Base-by-base conservation (phyloP, 2,888 invertebrate species). In the Pseudoips prasinana region DNA sequence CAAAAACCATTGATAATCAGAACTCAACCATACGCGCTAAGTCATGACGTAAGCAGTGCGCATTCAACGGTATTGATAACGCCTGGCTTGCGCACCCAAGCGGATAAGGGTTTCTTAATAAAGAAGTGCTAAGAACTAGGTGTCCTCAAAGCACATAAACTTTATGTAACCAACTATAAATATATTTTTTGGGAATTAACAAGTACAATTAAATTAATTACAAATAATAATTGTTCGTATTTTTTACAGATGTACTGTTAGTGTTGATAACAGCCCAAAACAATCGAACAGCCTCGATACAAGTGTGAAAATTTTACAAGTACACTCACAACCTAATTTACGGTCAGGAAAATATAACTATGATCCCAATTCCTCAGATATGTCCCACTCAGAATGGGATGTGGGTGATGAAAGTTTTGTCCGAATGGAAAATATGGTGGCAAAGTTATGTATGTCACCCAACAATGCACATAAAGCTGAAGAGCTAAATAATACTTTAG, bases 241-340 rank as follows among this genome's bases (percentile, higher is more conserved):
- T n/a, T n/a, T 14, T 33, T 38, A 2, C 28, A 57, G 57, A 19
- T 37, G 10, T 32, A 4, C 44, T 19, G 8, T 30, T 8, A 52
- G 57, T 45, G 44, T 30, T 22, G 25, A 10, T 3, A 52, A 30
- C 24, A 59, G 49, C 22, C 59, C 49, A 1, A 40, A 24, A n/a
- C 25, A 39, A n/a, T 25, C 48, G 33, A 44, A 51, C 17, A 52
- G 68, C 20, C 25, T 36, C 9, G 48, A 73, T 29, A 42, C 47
- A 20, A 73, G 77, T 48, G 28, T 80, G 1, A 69, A 66, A 55
- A 63, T 84, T 18, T 74, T 83, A 38, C 71, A 81, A 68, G 61
- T 70, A 19, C 73, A 72, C 50, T 83, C 84, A 5, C 67, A 75
- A 50, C 82, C 84, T 7, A 65, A 81, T 39, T 50, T 75, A 26